Base-by-base conservation (phyloP, 2,797 vertebrate species). In the Kryptolebias ocellatus region DNA sequence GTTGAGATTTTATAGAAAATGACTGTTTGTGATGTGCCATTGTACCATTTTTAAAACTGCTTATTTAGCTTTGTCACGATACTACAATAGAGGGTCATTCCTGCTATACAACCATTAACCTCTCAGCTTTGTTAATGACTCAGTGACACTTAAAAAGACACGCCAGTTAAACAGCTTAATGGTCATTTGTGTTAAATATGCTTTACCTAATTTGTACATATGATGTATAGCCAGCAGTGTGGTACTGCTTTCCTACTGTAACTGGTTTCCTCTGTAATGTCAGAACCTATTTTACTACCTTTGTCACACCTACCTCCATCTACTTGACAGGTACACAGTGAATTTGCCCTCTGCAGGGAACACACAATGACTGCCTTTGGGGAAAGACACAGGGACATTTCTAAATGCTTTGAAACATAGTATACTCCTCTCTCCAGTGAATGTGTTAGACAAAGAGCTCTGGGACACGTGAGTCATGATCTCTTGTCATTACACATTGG, bases 261-360 rank as follows among this genome's bases (percentile, higher is more conserved):
- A 44, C 1, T 0, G 11, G 29, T 60, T 24, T 82, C 42, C 54
- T 70, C 14, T 46, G 17, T 7, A 31, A 20, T 72, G 80, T 84
- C 89, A 66, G 27, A 69, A 53, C 50, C 27, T 20, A 64, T 86
- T 67, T 51, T 53, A 28, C 53, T 20, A 39, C 37, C 46, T 79
- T 63, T 4, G 11, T 75, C 60, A 17, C 67, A 55, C 10, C 37
- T 39, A 39, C 10, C 31, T 70, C 59, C 61, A 63, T 60, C 28
- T 17, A 31, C 52, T 75, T 82, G 83, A 82, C 59, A 37, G 71
- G 34, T 52, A 28, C 72, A 45, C 73, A 39, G 57, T 63, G 73
- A 54, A 67, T 42, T 27, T 75, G 84, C 77, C 71, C n/a, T 53
- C 72, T 64, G 62, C 57, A 27, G 50, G 85, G 79, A 70, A 58